Conservation (phyloP, 1,140 invertebrate genomes). For the Palaemon carinicauda region DNA sequence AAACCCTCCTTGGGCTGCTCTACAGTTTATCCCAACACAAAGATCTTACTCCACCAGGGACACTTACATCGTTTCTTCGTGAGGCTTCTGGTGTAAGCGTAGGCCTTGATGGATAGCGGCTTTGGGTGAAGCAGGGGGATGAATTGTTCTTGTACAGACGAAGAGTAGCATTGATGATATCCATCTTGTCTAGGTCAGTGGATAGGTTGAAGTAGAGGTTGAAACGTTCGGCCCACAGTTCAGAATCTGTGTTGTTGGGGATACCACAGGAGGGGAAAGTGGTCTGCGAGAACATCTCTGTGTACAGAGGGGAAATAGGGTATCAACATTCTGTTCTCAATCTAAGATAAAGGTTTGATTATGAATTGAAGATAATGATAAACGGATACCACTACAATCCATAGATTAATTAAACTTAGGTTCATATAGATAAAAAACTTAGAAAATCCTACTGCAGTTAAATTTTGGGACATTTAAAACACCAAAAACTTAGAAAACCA, state of each 20-base stretch:
- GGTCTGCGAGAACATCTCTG: conserved; percentile 56
- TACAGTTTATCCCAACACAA: too few relatives aligned
- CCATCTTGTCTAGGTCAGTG: conserved; percentile 33
- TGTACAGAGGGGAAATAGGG: not conserved
- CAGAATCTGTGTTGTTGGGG: conserved; percentile 34
- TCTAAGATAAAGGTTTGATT: too few relatives aligned
- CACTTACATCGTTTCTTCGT: conserved; percentile 41
- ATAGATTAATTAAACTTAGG: too few relatives aligned
- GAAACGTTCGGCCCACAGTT: conserved; percentile 41
- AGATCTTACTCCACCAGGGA: not conserved
- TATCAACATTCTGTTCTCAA: not conserved
- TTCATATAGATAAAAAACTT: too few relatives aligned
- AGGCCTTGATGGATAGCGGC: conserved; percentile 32
- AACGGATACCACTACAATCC: too few relatives aligned
- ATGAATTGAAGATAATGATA: too few relatives aligned
- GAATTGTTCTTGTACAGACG: conserved; percentile 50
- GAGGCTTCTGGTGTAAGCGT: conserved; percentile 46
- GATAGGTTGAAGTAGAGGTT: conserved; percentile 58
- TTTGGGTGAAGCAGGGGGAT: conserved; percentile 3
- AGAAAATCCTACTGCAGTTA: too few relatives aligned
- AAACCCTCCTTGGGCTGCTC: too few relatives aligned
- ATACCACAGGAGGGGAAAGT: conserved; percentile 53
- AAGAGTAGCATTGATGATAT: conserved; percentile 52
- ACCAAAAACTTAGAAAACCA: too few relatives aligned
- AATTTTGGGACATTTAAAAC: too few relatives aligned